Conservation (phyloP, 1,140 invertebrate genomes). For the Calephelis virginiensis region DNA sequence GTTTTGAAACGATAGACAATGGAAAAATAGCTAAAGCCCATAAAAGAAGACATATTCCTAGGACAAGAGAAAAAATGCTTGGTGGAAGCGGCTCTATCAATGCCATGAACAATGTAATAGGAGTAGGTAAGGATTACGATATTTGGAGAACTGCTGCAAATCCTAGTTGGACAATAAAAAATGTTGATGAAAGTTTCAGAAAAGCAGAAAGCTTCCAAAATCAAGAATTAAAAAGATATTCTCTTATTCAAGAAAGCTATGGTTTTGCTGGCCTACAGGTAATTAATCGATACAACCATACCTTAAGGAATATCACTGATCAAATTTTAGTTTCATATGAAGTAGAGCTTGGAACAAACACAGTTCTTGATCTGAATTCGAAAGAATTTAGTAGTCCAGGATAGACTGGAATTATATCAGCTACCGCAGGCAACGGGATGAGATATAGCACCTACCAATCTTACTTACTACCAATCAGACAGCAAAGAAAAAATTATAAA, state of each 20-base stretch:
- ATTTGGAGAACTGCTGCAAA: constrained; percentile 82
- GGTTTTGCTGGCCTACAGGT: constrained; percentile 41
- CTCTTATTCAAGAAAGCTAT: constrained; percentile 31
- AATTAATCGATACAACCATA: constrained; percentile 46
- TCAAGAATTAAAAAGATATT: constrained; percentile 28
- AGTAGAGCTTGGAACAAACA: constrained; percentile 44
- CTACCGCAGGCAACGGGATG: constrained; percentile 73
- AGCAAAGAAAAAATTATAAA: constrained; percentile 82
- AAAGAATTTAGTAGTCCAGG: constrained; percentile 19
- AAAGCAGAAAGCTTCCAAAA: constrained; percentile 50
- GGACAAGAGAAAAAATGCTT: constrained; percentile 83
- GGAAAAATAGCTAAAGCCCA: constrained; percentile 65
- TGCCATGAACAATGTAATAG: constrained; percentile 87
- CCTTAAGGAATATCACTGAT: constrained; percentile 33
- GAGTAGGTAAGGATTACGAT: constrained; percentile 78
- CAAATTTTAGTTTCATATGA: constrained; percentile 57
- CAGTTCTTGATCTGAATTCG: constrained; percentile 46
- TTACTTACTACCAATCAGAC: constrained; percentile 53
- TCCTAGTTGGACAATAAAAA: constrained; percentile 60
- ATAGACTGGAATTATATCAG: constrained; percentile 48
- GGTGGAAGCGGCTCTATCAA: constrained; percentile 74
- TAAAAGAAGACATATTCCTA: constrained; percentile 71
- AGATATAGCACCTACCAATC: constrained; percentile 79
- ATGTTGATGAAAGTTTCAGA: constrained; percentile 35
- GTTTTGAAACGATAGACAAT: constrained; percentile 68